Evolutionary conservation across 2,113 vertebrate genomes (phyloP).

Genomic region (Neofelis nebulosa): DNA sequence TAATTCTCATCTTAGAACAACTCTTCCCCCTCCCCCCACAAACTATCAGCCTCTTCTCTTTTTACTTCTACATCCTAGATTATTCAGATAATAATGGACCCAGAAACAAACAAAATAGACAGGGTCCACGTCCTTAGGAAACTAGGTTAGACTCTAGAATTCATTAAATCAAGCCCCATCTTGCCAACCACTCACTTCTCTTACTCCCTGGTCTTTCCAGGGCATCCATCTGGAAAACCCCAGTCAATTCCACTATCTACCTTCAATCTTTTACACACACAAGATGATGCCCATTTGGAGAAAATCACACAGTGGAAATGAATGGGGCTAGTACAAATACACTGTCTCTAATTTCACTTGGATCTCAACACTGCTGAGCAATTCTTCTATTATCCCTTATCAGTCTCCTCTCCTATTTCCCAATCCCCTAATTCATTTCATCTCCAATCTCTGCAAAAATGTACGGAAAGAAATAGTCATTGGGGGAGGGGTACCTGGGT

Average conservation of each 20-base stretch:
- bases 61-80: neutral
- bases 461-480: neutral
- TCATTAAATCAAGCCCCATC: neutral
- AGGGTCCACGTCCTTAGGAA: neutral
- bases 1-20: constrained; percentile 21
- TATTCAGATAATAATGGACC: neutral
- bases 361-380: neutral
- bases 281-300: neutral
- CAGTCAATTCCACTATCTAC: neutral
- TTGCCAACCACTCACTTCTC: neutral
- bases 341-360: neutral
- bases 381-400: neutral
- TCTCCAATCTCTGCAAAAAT: neutral
- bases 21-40: fast-evolving
- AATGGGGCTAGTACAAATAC: neutral
- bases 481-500: neutral
- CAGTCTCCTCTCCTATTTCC: neutral
- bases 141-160: neutral
- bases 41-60: neutral
- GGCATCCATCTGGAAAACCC: constrained; percentile 44
- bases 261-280: neutral
- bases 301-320: constrained; percentile 20
- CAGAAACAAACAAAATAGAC: neutral
- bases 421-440: neutral
- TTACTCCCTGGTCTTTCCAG: neutral